A percentile compares a stretch with the other conserved stretches of the same genome.
Evolutionary conservation across 1,140 invertebrate species (phyloP).

Genomic region (Spodoptera frugiperda): DNA sequence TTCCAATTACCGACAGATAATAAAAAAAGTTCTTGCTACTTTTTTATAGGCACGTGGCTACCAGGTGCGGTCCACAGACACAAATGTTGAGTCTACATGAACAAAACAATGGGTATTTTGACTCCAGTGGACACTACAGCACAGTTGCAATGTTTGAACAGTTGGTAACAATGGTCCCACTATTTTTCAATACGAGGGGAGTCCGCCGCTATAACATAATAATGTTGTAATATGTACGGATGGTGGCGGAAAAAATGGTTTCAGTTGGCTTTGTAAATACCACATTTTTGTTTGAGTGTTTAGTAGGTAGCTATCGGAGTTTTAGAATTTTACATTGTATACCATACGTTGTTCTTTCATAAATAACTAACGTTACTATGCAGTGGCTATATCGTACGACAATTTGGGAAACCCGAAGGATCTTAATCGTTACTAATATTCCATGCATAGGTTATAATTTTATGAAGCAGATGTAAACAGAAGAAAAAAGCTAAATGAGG

Average conservation of each 20-base stretch:
- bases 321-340: too few species aligned
- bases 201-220: constrained; percentile 45
- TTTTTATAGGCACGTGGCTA: constrained; percentile 58
- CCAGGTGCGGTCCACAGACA: constrained; percentile 62
- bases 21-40: constrained; percentile 24
- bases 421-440: too few species aligned
- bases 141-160: constrained; percentile 65
- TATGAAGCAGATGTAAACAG: too few species aligned
- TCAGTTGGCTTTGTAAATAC: not conserved
- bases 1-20: constrained; percentile 5
- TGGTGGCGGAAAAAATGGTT: constrained; percentile 30
- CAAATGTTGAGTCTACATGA: constrained; percentile 68
- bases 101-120: constrained; percentile 78
- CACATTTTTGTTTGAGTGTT: too few species aligned
- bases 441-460: too few species aligned
- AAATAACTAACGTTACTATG: too few species aligned
- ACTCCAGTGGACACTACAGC: constrained; percentile 63
- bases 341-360: too few species aligned
- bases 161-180: constrained; percentile 62
- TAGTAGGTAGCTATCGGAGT: too few species aligned
- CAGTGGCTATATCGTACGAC: too few species aligned
- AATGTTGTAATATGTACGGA: constrained; percentile 40
- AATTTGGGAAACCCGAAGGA: too few species aligned
- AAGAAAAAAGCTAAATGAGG: too few species aligned
- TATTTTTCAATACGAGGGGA: constrained; percentile 49